Evolutionary conservation across 2,888 invertebrate species (phyloP), one percentile per base, ranked within the genome.

Genomic region (Pollenia amentaria): DNA sequence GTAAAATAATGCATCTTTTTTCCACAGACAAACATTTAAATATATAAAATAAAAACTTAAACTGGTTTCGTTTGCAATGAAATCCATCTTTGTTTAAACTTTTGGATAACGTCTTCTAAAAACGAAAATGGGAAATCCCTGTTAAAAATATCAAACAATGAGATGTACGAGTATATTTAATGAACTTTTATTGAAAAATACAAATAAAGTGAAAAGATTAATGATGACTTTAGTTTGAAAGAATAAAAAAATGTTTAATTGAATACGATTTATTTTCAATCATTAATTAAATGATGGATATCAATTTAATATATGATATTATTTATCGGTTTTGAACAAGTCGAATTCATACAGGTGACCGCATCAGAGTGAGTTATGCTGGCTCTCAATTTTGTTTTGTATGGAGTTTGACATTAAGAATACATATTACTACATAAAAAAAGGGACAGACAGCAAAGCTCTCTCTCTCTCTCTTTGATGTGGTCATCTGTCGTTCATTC

Each of bases 51-150:
- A 42, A 3, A 14, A 64, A 8, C 18, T 76, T 55, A 72, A 77
- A 77, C 70, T 83, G 70, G 73, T 81, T 65, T 57, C 21, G 18
- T 72, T 80, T 72, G 29, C 64, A 64, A 64, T 14, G 29, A 44
- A 79, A 64, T 80, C 48, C 53, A 79, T 72, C 42, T 44, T 55
- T 53, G 8, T 46, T 4, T 29, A 2, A 46, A 16, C 16, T 55
- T 29, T 77, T 55, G n/a, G 10, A 18, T 18, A 67, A 48, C 67
- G 38, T 67, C 48, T 67, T 77, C 48, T 44, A 7, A 76, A 53
- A 76, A 14, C 21, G 18, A 64, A 60, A 64, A 64, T 51, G 40
- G 16, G 18, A 62, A 53, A 53, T 76, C 18, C 62, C 42, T 2
- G 51, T 14, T 42, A 51, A 76, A 42, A 40, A 14, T 12, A 12